Conservation (phyloP, 2,113 vertebrate genomes). For the Delphinapterus leucas region DNA sequence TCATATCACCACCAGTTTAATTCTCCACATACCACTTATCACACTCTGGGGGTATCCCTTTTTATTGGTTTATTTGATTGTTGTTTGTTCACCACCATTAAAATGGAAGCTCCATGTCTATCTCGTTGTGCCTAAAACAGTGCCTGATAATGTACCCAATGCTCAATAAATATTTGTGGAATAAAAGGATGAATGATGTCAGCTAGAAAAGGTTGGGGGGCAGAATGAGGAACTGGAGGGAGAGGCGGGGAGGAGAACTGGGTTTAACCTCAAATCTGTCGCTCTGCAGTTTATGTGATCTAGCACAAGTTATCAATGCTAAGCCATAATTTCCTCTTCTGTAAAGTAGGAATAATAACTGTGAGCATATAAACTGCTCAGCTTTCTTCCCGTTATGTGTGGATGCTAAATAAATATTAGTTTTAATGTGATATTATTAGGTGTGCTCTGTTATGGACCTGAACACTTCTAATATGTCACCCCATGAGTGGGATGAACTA, state of each 20-base stretch:
- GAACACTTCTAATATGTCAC: not conserved
- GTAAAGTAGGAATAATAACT: not conserved
- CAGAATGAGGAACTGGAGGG: not conserved
- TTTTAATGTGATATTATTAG: not conserved
- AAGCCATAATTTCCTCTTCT: not conserved
- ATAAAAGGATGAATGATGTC: not conserved
- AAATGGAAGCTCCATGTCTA: not conserved
- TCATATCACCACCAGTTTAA: not conserved
- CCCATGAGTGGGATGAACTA: not conserved
- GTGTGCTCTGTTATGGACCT: not conserved
- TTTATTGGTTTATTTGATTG: not conserved
- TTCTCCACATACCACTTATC: not conserved
- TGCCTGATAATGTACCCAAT: not conserved
- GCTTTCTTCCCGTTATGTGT: not conserved
- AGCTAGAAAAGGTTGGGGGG: not conserved
- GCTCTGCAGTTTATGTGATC: not conserved
- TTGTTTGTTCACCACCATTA: not conserved
- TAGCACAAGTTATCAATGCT: not conserved
- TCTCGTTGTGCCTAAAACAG: not conserved
- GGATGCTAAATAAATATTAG: not conserved
- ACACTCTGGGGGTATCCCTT: not conserved
- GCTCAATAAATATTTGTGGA: not conserved
- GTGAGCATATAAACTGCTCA: not conserved
- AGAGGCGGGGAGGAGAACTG: not conserved
- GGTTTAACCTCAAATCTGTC: conserved; percentile 53